These are phyloP conservation scores for Augochlorella aurata DNA, from an alignment of 2,888 invertebrate genomes.

Conservation along the genomic window DNA sequence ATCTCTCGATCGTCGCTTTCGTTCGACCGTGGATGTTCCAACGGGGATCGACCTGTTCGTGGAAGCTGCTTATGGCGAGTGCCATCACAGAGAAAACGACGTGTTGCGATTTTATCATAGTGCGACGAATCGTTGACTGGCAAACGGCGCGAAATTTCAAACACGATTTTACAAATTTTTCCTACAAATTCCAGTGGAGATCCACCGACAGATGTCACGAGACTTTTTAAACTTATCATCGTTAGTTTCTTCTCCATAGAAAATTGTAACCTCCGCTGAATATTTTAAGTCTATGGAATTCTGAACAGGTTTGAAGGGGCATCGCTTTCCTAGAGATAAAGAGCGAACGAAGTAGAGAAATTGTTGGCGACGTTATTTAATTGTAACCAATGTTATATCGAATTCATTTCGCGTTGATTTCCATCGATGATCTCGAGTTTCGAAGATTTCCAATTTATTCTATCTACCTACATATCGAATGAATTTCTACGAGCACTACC, in stretches of 20 bases:
- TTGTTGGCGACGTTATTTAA: not conserved
- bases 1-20: conserved; percentile 61
- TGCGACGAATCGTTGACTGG: conserved; percentile 53
- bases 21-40: conserved; percentile 49
- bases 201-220: not conserved
- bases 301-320: not conserved
- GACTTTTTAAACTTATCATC: not conserved
- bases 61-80: conserved; percentile 45
- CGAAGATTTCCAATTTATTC: not conserved
- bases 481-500: not conserved
- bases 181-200: not conserved
- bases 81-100: conserved; percentile 46
- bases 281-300: not conserved
- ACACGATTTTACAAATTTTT: conserved; percentile 1
- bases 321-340: not conserved
- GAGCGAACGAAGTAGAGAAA: not conserved
- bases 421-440: not conserved
- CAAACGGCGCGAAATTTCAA: not conserved
- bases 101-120: conserved; percentile 23
- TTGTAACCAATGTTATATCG: not conserved
- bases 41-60: conserved; percentile 36
- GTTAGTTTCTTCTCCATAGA: not conserved
- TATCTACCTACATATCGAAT: not conserved
- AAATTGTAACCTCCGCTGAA: not conserved
- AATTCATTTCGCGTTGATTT: not conserved